Evolutionary conservation across 2,797 vertebrate species (phyloP).

Genomic region (Micropoecilia bifurca): DNA sequence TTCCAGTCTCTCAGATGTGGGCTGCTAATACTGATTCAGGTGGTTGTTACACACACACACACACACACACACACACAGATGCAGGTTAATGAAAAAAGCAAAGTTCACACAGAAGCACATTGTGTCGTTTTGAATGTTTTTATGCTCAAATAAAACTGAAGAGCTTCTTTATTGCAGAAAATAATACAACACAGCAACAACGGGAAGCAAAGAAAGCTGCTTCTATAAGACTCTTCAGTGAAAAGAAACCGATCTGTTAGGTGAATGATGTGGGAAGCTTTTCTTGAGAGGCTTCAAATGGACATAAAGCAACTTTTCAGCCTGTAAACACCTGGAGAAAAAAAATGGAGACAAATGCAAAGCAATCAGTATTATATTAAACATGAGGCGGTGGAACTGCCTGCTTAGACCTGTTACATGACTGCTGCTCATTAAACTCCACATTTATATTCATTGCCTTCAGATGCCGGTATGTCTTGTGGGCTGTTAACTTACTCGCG

Average conservation of each 20-base stretch:
- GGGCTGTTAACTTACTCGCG: conserved; percentile 18
- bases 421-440: conserved; percentile 42
- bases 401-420: conserved; percentile 30
- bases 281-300: neutral
- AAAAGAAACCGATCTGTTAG: neutral
- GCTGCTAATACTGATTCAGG: neutral
- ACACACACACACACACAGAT: neutral
- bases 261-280: conserved; percentile 12
- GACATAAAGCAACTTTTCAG: neutral
- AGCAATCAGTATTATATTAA: conserved; percentile 6
- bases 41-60: neutral
- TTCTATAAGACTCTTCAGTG: neutral
- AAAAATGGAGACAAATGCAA: neutral
- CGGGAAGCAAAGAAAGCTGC: neutral
- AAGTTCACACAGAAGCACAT: neutral
- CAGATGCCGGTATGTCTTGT: conserved; percentile 44
- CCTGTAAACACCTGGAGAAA: neutral
- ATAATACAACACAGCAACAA: neutral
- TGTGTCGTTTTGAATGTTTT: neutral
- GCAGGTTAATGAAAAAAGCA: neutral
- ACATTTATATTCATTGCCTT: conserved; percentile 68
- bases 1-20: neutral
- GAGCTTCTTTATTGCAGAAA: neutral
- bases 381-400: neutral
- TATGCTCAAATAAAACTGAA: neutral